Evolutionary conservation across 2,888 invertebrate genomes (phyloP), one percentile per base, ranked within the genome.

Genomic region (Acanthosepion esculentum): DNA sequence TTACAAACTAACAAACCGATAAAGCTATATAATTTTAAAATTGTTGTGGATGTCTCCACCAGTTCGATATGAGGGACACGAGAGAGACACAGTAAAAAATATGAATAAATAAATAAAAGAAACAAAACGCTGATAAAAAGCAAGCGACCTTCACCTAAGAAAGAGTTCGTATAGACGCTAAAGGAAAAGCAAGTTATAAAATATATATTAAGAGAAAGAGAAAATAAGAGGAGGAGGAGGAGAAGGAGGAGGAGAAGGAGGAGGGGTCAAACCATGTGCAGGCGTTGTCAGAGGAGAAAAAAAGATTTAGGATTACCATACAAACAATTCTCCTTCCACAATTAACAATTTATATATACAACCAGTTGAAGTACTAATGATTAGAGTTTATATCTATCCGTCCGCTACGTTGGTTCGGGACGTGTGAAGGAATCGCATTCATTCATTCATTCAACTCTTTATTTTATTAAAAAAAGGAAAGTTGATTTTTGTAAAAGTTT

Each of bases 141-240:
- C 78, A 15, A 78, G 33, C 33, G 78, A n/a, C 78, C n/a, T 78
- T 78, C 78, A 78, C 78, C 78, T 78, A 12, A n/a, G 33, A 15
- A n/a, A 64, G n/a, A 78, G 78, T 33, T 15, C 15, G 12, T 78
- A 12, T 33, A 15, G 12, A 78, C 33, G n/a, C 78, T 78, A n/a
- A n/a, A 18, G n/a, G 78, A n/a, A 78, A 78, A n/a, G 78, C 33
- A 78, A 78, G 78, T 78, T 78, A 78, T 78, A 33, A 78, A 78
- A 78, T 78, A 78, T 78, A 78, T n/a, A 78, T 78, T 12, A 59
- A 95, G 95, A 91, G 92, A 55, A 20, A 95, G 95, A 26, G 94
- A 94, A 48, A 95, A 94, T 50, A 95, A 95, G 92, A 95, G 78
- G 55, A 94, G 53, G 93, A 64, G 33, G 33, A 50, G 59, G n/a